These are phyloP conservation scores for Pollicipes pollicipes DNA, from an alignment of 1,140 invertebrate species.

Conservation along the genomic window DNA sequence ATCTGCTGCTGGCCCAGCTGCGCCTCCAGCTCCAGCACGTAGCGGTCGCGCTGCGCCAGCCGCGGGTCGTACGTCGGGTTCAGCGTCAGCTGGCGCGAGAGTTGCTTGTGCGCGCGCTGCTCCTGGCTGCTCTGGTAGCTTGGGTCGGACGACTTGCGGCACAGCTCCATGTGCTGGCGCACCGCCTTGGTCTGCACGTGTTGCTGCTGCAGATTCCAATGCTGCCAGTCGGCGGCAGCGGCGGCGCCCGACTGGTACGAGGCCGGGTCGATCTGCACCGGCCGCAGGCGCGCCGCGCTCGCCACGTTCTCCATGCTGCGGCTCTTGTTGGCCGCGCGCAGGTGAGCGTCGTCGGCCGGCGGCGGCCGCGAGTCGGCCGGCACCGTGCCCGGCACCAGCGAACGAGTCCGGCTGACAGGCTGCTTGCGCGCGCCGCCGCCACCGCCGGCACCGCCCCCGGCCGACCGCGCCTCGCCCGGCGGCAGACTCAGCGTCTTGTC, in stretches of 20 bases:
- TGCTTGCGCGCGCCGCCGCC: neutral
- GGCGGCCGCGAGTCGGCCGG: too few species aligned
- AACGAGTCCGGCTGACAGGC: neutral
- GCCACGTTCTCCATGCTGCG: too few species aligned
- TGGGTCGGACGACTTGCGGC: slow-evolving; percentile 6
- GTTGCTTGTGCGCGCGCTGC: slow-evolving; percentile 51
- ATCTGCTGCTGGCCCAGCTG: slow-evolving; percentile 9
- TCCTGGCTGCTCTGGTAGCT: slow-evolving; percentile 5
- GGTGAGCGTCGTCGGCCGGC: too few species aligned
- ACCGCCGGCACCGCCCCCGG: neutral
- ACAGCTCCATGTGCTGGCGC: slow-evolving; percentile 12
- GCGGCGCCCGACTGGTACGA: neutral
- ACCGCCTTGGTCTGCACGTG: slow-evolving; percentile 5
- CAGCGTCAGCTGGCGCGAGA: slow-evolving; percentile 59
- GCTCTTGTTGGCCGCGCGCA: too few species aligned
- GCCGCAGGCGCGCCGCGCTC: too few species aligned
- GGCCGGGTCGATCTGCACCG: too few species aligned
- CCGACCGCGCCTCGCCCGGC: slow-evolving; percentile 14
- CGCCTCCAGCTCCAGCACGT: neutral
- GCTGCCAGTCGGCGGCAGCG: slow-evolving; percentile 8
- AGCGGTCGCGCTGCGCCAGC: slow-evolving; percentile 29
- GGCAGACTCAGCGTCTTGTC: slow-evolving; percentile 30
- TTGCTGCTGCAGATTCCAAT: slow-evolving; percentile 9
- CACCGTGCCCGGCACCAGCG: neutral
- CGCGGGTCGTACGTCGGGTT: slow-evolving; percentile 59